Percentiles rank a stretch among this genome's conserved stretches.
Conservation (phyloP, 2,113 vertebrate genomes). For the Connochaetes taurinus region DNA sequence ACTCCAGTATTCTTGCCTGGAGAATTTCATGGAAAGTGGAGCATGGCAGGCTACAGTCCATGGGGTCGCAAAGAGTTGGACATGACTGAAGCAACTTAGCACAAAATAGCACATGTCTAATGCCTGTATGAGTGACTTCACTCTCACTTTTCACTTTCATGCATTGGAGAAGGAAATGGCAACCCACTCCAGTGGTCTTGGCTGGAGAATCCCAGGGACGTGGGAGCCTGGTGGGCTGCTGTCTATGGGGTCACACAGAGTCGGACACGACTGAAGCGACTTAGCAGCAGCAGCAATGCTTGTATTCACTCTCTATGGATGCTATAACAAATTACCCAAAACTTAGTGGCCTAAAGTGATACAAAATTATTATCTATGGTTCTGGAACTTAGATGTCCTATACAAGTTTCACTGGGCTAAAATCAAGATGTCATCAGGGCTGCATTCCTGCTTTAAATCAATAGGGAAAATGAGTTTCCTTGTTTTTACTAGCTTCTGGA, state of each 20-base stretch:
- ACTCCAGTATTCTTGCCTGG: not conserved
- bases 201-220: not conserved
- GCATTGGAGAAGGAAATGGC: not conserved
- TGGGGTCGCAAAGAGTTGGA: not conserved
- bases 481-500: not conserved
- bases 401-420: not conserved
- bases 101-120: no score
- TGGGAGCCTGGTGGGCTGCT: not conserved
- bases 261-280: not conserved
- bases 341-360: not conserved
- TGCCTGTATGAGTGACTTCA: no score
- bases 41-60: not conserved
- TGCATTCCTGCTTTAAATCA: not conserved
- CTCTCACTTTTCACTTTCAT: no score
- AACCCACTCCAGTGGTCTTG: not conserved
- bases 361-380: not conserved
- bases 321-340: not conserved
- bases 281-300: not conserved
- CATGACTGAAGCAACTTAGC: no score
- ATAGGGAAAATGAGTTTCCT: not conserved
- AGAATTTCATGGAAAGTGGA: not conserved
- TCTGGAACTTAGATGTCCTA: not conserved
- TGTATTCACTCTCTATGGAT: not conserved
- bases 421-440: not conserved
- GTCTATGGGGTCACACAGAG: not conserved